Evolutionary conservation across 2,888 invertebrate species (phyloP), one percentile per base, ranked within the genome.

Genomic region (Papilio elwesi): DNA sequence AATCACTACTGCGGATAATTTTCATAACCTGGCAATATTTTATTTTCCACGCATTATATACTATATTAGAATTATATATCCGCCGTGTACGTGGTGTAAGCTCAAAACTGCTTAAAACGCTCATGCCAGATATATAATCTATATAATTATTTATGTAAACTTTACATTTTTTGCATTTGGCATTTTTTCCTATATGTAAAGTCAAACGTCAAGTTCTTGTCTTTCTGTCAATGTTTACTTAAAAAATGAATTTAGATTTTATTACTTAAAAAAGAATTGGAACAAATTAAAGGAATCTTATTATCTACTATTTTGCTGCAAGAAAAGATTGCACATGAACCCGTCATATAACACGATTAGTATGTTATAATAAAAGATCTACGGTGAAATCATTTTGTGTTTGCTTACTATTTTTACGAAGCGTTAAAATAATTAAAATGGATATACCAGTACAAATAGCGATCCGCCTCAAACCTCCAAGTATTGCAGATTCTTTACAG

Each of bases 371-470:
- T 69, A 62, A 51, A 43, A 62, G 5, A 8, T 38, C 38, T 2
- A 9, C n/a, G 59, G 51, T 51, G 8, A 12, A 15, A 62, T 59
- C n/a, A 53, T 63, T 68, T n/a, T 16, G 47, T 48, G 38, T 38
- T 68, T 68, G 68, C 68, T 68, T 72, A 68, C 63, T 63, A 10
- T 65, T 26, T 68, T 68, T 13, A 49, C 48, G 16, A 68, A 66
- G 67, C 16, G 10, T 43, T 48, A 51, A 57, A 48, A 48, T 38
- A 9, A 66, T 59, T n/a, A 86, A 76, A 79, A 96, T 96, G 96
- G 96, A 96, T 92, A 95, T 96, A 77, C 96, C 96, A 75, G 95
- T 96, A 75, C 96, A 96, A 94, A 96, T 96, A 75, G 96, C 96
- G 36, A 95, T 96, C 71, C 93, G 96, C 76, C 90, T 96, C 73